Base-by-base conservation (phyloP, 2,888 invertebrate species). In the Apodemia zela region DNA sequence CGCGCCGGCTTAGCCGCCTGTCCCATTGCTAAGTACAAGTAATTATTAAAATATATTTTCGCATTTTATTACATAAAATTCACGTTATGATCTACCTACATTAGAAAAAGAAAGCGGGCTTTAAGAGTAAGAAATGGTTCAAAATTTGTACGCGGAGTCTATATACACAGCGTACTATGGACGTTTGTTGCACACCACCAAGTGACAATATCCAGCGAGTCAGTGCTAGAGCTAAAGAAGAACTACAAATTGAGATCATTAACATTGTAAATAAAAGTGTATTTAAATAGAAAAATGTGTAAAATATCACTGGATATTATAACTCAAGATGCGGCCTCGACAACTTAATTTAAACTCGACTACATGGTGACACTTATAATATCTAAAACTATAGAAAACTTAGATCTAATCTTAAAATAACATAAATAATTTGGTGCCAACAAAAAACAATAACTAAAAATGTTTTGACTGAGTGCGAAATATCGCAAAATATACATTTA, bases 41-140 rank as follows among this genome's bases (percentile, higher is more conserved):
- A 87, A 89, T 90, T 90, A 91, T 89, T 90, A 90, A 91, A 90
- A 90, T 91, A 91, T 91, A 91, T 89, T 86, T 88, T 85, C 87
- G 89, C 90, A 88, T 89, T 91, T 85, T 89, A 89, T 90, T 91
- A 91, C 89, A 90, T 89, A 91, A 89, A 90, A 90, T 91, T 91
- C 87, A 91, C 88, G 90, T 91, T 89, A 89, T 86, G 88, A 82
- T 87, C 90, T 90, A 90, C 86, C 89, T 90, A 91, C 84, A 80
- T 88, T 89, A 89, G 85, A 89, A 89, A 90, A 89, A 78, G 85
- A 87, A 89, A 90, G 90, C 89, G 83, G 90, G 87, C 79, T 77
- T 85, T 81, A 83, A 77, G 82, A 81, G 79, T 85, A 84, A 79
- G 85, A 85, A 84, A 83, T 88, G 85, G 85, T 85, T 89, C 83